Conservation (phyloP, 2,113 vertebrate genomes). For the Nothobranchius kuhntae region DNA sequence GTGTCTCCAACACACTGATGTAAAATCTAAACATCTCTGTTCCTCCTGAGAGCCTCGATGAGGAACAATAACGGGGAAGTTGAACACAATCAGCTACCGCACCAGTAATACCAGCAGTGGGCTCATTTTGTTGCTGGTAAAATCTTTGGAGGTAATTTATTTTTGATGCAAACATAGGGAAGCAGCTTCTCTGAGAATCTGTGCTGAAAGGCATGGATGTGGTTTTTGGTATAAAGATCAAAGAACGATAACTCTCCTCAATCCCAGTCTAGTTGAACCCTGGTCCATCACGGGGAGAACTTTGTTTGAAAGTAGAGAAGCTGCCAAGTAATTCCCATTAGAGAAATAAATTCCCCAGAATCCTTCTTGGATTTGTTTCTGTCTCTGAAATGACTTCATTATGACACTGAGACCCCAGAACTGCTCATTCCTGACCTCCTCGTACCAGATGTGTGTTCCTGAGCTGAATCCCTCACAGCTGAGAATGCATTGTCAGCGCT, state of each 20-base stretch:
- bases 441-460: slow-evolving; percentile 27
- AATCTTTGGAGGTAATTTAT: neutral
- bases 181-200: slow-evolving; percentile 13
- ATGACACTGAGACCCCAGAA: slow-evolving; percentile 21
- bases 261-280: slow-evolving; percentile 8
- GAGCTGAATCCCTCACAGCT: neutral
- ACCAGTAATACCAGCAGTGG: neutral
- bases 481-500: neutral
- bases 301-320: neutral
- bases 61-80: slow-evolving; percentile 1
- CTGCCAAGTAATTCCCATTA: neutral
- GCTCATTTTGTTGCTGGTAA: neutral
- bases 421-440: neutral
- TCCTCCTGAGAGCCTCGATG: neutral
- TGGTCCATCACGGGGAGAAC: neutral
- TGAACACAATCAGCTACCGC: neutral
- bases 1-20: neutral
- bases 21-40: neutral
- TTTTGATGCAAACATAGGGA: slow-evolving; percentile 17
- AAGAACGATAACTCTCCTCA: slow-evolving; percentile 2
- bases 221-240: neutral
- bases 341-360: slow-evolving; percentile 13
- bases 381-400: slow-evolving; percentile 4
- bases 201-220: slow-evolving; percentile 11
- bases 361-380: neutral